These are phyloP conservation scores for Tineola bisselliella DNA, from an alignment of 2,888 invertebrate genomes.

Conservation along the genomic window DNA sequence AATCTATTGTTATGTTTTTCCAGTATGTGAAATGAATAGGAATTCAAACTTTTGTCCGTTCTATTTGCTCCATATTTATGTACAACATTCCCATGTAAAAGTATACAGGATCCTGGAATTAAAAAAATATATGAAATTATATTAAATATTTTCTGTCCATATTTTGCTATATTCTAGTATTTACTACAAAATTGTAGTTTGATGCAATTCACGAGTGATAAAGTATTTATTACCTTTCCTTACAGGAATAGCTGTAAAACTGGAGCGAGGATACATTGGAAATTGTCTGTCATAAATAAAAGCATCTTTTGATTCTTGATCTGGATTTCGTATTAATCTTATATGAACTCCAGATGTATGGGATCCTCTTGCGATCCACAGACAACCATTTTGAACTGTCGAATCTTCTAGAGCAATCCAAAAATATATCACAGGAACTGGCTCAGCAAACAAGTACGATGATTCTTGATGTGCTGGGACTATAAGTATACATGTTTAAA, in stretches of 20 bases:
- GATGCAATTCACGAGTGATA: background rate
- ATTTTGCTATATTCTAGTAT: background rate
- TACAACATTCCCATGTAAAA: slow-evolving; percentile 93
- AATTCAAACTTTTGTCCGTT: slow-evolving; percentile 85
- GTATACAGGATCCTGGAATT: slow-evolving; percentile 78
- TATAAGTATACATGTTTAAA: too few species aligned
- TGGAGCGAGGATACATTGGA: slow-evolving; percentile 75
- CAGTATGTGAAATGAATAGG: slow-evolving; percentile 94
- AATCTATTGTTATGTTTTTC: slow-evolving; percentile 81
- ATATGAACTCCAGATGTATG: slow-evolving; percentile 86
- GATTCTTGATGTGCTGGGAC: slow-evolving; percentile 88
- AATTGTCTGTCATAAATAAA: slow-evolving; percentile 76
- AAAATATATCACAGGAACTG: slow-evolving; percentile 82
- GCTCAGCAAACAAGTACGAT: slow-evolving; percentile 87
- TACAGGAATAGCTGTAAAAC: slow-evolving; percentile 82
- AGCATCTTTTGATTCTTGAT: slow-evolving; percentile 66
- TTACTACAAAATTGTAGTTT: background rate
- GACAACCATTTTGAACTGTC: slow-evolving; percentile 91
- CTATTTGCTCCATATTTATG: slow-evolving; percentile 91
- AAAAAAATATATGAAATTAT: background rate
- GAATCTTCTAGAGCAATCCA: slow-evolving; percentile 98
- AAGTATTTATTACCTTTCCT: slow-evolving; percentile 73
- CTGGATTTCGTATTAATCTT: slow-evolving; percentile 75
- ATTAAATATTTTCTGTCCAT: too few species aligned
- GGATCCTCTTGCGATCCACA: slow-evolving; percentile 92